Conservation (phyloP, 1,140 invertebrate genomes). For the Chironomus tepperi region DNA sequence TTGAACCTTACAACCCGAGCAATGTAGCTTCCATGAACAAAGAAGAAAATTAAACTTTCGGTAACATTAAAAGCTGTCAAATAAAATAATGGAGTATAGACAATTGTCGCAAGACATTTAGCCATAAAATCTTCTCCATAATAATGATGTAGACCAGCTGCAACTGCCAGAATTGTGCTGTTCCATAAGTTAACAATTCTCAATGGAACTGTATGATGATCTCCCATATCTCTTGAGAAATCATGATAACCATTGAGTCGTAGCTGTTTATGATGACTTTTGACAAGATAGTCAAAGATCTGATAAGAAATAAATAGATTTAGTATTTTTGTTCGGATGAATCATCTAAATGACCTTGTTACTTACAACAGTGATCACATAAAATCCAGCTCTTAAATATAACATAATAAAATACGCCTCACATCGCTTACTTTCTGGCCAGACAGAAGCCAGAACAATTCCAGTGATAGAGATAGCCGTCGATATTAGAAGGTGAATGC, state of each 20-base stretch:
- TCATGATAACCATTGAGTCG: slow-evolving; percentile 55
- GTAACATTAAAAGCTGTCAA: slow-evolving; percentile 46
- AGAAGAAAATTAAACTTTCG: slow-evolving; percentile 47
- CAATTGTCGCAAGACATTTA: slow-evolving; percentile 47
- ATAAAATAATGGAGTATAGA: slow-evolving; percentile 48
- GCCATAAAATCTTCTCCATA: slow-evolving; percentile 49
- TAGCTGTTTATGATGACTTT: slow-evolving; percentile 47
- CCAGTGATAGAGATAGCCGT: slow-evolving; percentile 48
- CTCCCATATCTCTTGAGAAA: slow-evolving; percentile 53
- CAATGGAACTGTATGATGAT: slow-evolving; percentile 49
- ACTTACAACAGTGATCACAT: slow-evolving; percentile 50
- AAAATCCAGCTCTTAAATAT: slow-evolving; percentile 52
- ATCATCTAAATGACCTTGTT: slow-evolving; percentile 23
- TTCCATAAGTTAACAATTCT: slow-evolving; percentile 56
- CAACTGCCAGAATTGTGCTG: slow-evolving; percentile 46
- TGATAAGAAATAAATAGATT: slow-evolving; percentile 31
- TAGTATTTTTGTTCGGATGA: background rate
- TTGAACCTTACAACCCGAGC: slow-evolving; percentile 51
- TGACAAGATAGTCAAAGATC: slow-evolving; percentile 48
- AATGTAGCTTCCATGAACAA: slow-evolving; percentile 50
- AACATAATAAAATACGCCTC: slow-evolving; percentile 57
- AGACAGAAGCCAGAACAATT: slow-evolving; percentile 46
- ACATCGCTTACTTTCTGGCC: slow-evolving; percentile 48
- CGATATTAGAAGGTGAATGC: slow-evolving; percentile 44
- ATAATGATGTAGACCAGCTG: slow-evolving; percentile 52